Conservation (phyloP, 2,113 vertebrate species). For the Morone saxatilis region DNA sequence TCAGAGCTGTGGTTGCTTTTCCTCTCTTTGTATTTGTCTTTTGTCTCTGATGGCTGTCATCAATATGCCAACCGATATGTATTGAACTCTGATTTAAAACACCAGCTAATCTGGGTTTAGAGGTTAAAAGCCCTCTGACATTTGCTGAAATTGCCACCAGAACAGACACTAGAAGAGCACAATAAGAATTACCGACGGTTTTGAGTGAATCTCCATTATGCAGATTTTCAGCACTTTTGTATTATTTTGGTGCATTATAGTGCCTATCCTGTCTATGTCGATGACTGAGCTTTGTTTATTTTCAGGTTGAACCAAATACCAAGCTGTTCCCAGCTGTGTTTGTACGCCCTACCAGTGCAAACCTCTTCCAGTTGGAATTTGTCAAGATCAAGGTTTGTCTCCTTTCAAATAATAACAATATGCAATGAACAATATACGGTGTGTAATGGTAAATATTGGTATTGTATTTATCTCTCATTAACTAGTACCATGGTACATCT, state of each 20-base stretch:
- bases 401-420: background rate
- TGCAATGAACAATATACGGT: background rate
- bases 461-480: background rate
- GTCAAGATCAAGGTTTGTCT: slow-evolving; percentile 93
- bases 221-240: background rate
- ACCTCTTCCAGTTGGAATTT: slow-evolving; percentile 96
- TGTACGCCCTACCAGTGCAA: slow-evolving; percentile 91
- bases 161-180: background rate
- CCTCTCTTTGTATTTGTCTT: slow-evolving; percentile 17
- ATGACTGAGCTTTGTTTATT: slow-evolving; percentile 16
- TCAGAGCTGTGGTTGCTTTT: slow-evolving; percentile 14
- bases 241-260: background rate
- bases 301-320: slow-evolving; percentile 95
- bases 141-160: slow-evolving; percentile 19
- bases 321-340: slow-evolving; percentile 97
- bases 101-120: slow-evolving; percentile 24
- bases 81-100: slow-evolving; percentile 33
- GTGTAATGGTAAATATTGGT: background rate
- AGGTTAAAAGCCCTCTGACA: slow-evolving; percentile 22
- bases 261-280: background rate
- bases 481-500: background rate
- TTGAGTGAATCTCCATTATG: background rate
- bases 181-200: background rate
- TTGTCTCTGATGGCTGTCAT: slow-evolving; percentile 47
- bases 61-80: slow-evolving; percentile 32